phyloP scores from a whole-genome alignment of 2,797 vertebrate species.

The Sebastolobus alascanus region DNA sequence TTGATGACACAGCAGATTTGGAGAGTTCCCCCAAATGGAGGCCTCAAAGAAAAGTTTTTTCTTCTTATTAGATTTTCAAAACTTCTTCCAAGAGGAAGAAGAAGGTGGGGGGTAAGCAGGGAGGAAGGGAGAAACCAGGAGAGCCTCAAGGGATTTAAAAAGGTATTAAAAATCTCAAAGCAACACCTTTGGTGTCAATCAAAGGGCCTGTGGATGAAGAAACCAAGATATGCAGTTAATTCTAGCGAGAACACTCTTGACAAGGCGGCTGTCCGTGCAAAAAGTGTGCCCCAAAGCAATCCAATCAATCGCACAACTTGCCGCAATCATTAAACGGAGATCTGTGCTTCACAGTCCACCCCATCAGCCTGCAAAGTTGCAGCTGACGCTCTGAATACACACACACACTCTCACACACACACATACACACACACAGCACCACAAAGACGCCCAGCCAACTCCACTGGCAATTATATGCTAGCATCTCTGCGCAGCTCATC shows the following conservation, averaged over 20 bases:
- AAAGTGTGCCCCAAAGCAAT: conserved; percentile 77
- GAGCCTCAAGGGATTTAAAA: conserved; percentile 67
- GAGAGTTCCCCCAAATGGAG: conserved; percentile 56
- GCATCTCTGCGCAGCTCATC: conserved; percentile 52
- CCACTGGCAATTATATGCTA: conserved; percentile 44
- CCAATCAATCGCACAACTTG: conserved; percentile 69
- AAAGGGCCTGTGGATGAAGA: conserved; percentile 75
- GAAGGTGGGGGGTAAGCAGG: conserved; percentile 24
- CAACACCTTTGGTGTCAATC: conserved; percentile 84
- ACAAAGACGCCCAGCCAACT: conserved; percentile 32
- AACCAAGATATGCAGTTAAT: conserved; percentile 70
- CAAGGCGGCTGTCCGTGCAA: conserved; percentile 65
- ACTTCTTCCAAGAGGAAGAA: conserved; percentile 63
- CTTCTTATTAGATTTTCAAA: conserved; percentile 70
- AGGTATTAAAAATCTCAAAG: conserved; percentile 81
- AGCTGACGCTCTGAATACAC: conserved; percentile 53
- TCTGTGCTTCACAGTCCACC: conserved; percentile 39
- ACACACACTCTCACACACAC: conserved; percentile 2
- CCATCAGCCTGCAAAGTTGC: conserved; percentile 45
- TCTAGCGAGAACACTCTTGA: conserved; percentile 59
- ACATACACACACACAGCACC: conserved; percentile 11
- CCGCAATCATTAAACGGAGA: conserved; percentile 75
- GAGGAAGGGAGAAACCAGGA: conserved; percentile 25
- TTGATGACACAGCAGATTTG: conserved; percentile 70
- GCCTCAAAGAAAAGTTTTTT: conserved; percentile 63